Percentiles rank a stretch among this genome's conserved stretches.
Conservation (phyloP, 2,888 invertebrate species). For the Spisula solida region DNA sequence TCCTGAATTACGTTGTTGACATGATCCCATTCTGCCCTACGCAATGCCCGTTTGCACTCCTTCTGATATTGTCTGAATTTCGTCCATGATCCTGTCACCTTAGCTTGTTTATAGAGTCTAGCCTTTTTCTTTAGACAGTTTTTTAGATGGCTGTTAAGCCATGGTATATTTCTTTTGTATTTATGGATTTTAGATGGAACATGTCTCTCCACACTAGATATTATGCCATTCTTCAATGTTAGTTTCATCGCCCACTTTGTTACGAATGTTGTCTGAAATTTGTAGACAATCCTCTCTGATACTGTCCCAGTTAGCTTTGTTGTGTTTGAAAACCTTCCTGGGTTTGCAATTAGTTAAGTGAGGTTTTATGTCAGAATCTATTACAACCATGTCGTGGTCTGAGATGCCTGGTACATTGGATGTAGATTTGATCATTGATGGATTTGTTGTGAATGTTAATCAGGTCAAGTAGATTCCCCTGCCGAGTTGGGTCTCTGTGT, state of each 20-base stretch:
- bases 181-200: too few species aligned
- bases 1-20: too few species aligned
- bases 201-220: neutral
- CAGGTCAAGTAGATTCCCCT: neutral
- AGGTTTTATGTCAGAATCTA: slow-evolving; percentile 17
- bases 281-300: neutral
- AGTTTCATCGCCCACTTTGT: neutral
- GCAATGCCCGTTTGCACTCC: too few species aligned
- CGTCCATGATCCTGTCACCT: slow-evolving; percentile 17
- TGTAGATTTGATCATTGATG: slow-evolving; percentile 26
- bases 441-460: slow-evolving; percentile 22
- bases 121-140: neutral
- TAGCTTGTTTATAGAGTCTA: neutral
- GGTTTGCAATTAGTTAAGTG: slow-evolving; percentile 26
- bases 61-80: neutral
- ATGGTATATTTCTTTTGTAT: too few species aligned
- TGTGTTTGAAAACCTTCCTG: neutral
- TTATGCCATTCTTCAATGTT: neutral
- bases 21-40: too few species aligned
- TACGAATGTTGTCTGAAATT: neutral
- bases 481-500: slow-evolving; percentile 26
- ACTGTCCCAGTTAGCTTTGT: slow-evolving; percentile 12
- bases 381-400: too few species aligned
- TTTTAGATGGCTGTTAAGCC: too few species aligned
- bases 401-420: neutral